These are phyloP conservation scores for Lochmaea crataegi DNA, from an alignment of 2,888 invertebrate species.

Conservation along the genomic window DNA sequence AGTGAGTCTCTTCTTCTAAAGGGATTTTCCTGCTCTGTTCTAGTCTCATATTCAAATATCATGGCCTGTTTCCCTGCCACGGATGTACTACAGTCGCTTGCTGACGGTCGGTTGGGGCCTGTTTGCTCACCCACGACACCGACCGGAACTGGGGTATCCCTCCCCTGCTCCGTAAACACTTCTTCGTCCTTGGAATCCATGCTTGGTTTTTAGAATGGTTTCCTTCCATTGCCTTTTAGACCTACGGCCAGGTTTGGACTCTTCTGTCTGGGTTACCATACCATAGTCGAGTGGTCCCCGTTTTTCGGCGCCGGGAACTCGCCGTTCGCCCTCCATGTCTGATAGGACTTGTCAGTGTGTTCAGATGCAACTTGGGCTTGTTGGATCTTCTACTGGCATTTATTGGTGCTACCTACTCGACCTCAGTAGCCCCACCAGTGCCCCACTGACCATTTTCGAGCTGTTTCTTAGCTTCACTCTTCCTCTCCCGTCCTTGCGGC, in stretches of 20 bases:
- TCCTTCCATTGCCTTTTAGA: background rate
- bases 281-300: no score
- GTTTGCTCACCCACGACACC: background rate
- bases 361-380: no score
- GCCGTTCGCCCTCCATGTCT: no score
- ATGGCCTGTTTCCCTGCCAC: background rate
- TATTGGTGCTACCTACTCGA: no score
- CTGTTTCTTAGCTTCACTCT: no score
- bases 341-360: no score
- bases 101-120: background rate
- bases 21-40: background rate
- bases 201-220: background rate
- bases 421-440: no score
- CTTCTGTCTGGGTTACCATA: no score
- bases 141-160: background rate
- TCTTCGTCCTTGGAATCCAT: background rate
- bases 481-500: no score
- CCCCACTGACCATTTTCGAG: no score
- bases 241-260: background rate
- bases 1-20: slow-evolving; percentile 1
- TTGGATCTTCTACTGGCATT: no score
- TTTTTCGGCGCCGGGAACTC: no score
- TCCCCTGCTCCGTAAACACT: background rate
- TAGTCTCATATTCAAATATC: background rate
- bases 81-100: background rate